Evolutionary conservation across 1,140 invertebrate genomes (phyloP).

Genomic region (Hetaerina americana): DNA sequence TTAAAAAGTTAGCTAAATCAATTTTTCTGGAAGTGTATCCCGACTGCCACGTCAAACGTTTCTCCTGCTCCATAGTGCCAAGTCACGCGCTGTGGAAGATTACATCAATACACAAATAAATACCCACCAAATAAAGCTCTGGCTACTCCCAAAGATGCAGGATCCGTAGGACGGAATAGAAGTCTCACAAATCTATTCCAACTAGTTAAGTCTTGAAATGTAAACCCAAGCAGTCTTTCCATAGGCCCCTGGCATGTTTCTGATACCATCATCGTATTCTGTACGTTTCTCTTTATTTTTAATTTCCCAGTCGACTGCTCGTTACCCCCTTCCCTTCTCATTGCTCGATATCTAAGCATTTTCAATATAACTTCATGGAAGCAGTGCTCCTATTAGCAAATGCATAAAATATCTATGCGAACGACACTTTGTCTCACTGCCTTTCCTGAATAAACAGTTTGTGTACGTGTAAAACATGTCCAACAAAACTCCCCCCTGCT

Average conservation of each 20-base stretch:
- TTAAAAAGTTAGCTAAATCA: conserved; percentile 16
- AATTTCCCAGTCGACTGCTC: not conserved
- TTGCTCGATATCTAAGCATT: not conserved
- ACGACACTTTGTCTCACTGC: no score
- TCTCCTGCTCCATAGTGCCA: no score
- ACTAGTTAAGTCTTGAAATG: conserved; percentile 6
- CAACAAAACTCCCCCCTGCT: no score
- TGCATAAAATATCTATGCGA: no score
- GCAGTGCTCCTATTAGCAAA: no score
- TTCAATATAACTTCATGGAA: no score
- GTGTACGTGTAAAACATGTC: no score
- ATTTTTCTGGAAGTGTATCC: no score
- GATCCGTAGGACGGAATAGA: conserved; percentile 54
- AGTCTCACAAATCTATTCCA: conserved; percentile 35
- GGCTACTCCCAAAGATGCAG: conserved; percentile 57
- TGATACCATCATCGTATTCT: not conserved
- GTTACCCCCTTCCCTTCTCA: not conserved
- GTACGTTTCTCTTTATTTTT: not conserved
- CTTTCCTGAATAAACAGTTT: no score
- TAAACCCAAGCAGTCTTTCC: not conserved
- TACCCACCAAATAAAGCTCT: conserved; percentile 62
- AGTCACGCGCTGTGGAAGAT: no score
- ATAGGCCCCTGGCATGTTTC: not conserved
- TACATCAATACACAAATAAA: no score
- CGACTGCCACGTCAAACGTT: no score